Base-by-base conservation (phyloP, 2,888 invertebrate species). In the Thecophora atra region DNA sequence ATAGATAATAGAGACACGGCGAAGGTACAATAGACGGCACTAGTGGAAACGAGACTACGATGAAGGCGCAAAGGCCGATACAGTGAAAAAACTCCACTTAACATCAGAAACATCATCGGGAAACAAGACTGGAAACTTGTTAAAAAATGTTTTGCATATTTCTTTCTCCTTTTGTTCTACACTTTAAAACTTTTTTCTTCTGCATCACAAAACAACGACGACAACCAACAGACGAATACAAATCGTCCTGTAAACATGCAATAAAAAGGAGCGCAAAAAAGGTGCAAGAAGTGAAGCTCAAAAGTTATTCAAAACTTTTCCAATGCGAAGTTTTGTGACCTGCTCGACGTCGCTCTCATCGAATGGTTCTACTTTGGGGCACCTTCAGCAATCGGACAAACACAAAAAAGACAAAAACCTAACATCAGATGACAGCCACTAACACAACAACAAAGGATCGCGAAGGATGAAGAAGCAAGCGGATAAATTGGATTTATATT, bases 231-330 rank as follows among this genome's bases (percentile, higher is more conserved):
- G 37, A 37, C 6, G 37, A 37, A 8, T 37, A 37, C 6, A 37
- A 37, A 37, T 30, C 47, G 15, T 37, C 6, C n/a, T 21, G 6
- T 47, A 51, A 58, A 62, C 37, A 19, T 30, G 15, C 42, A 62
- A 28, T 30, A 17, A 28, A 62, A 52, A 60, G 19, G 62, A 63
- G 51, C 67, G 42, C 52, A 63, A 51, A 63, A 60, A 42, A 47
- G 37, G 2, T 1, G 47, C 15, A 47, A 47, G 26, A 60, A 26
- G 28, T 11, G 11, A 17, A 60, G 24, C 6, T 24, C 28, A 60
- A 60, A 26, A 60, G 60, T 60, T 60, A 30, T 60, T 28, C 26
- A 60, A 60, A 60, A 28, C 28, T 60, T 60, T 60, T 60, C 21
- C 28, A 60, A 37, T 37, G 37, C 37, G 37, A 37, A 37, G 37